Evolutionary conservation across 92 coral and sea anemone genomes (phyloP).

Genomic region (Actinernus sp.): DNA sequence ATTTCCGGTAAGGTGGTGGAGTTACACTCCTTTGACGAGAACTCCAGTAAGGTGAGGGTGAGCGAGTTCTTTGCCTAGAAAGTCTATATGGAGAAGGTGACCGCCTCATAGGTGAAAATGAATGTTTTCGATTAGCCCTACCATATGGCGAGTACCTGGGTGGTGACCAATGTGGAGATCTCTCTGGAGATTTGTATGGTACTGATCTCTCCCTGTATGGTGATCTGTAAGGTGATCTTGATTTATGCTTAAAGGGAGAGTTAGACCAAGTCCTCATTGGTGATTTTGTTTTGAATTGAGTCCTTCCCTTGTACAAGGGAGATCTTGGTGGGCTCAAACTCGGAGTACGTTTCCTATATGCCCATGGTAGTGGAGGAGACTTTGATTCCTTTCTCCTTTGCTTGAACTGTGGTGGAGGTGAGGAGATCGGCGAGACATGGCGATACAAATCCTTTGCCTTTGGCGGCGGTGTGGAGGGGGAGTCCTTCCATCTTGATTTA

Average conservation of each 20-base stretch:
- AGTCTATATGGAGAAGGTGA: slow-evolving; percentile 79
- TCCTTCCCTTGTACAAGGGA: slow-evolving; percentile 63
- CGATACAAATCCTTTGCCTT: slow-evolving; percentile 28
- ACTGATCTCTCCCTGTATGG: slow-evolving; percentile 83
- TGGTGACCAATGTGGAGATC: slow-evolving; percentile 77
- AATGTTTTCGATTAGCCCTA: slow-evolving; percentile 21
- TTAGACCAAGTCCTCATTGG: slow-evolving; percentile 80
- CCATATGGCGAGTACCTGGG: slow-evolving; percentile 69
- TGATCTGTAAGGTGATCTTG: slow-evolving; percentile 79
- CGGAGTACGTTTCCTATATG: slow-evolving; percentile 82
- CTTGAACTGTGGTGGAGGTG: slow-evolving; percentile 48
- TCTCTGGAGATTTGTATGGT: slow-evolving; percentile 75
- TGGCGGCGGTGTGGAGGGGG: slow-evolving; percentile 66
- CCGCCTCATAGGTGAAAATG: slow-evolving; percentile 60
- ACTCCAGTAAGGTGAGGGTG: slow-evolving; percentile 65
- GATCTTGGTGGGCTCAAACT: slow-evolving; percentile 80
- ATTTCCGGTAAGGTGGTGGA: slow-evolving; percentile 62
- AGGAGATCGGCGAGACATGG: slow-evolving; percentile 48
- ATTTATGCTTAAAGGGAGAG: slow-evolving; percentile 80
- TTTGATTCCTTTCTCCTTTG: slow-evolving; percentile 47
- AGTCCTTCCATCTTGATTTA: slow-evolving; percentile 86
- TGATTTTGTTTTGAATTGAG: slow-evolving; percentile 64
- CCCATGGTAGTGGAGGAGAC: slow-evolving; percentile 87
- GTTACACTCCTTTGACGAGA: slow-evolving; percentile 66
- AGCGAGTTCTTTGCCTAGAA: slow-evolving; percentile 48